Evolutionary conservation across 2,797 vertebrate genomes (phyloP), one percentile per base, ranked within the genome.

Genomic region (Ispidina lecontei): DNA sequence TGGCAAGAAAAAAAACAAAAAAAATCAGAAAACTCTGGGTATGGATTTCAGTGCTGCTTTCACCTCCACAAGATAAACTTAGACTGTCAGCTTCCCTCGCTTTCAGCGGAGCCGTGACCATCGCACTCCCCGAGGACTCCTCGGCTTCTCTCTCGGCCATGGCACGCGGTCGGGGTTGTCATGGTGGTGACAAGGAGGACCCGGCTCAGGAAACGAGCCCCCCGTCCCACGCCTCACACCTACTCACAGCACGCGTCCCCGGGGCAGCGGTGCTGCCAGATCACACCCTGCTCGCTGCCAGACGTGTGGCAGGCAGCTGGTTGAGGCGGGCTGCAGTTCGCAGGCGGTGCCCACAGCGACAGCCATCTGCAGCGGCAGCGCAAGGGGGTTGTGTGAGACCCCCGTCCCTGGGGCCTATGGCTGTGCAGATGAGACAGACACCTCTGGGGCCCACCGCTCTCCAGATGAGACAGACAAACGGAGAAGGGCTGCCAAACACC

Each of bases 361-460:
- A 4, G 46, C 22, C 70, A 4, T 8, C 37, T 12, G 5, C 3
- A 55, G 7, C 7, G 39, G 12, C 56, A 28, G 75, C 56, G 2
- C 9, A 2, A 14, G 62, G 25, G 83, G 23, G 39, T 47, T 44
- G 44, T 0, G 0, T 1, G 0, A 0, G 22, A 63, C 22, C 12
- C 37, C 16, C 15, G 15, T 18, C 41, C 47, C 28, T 5, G 65
- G 16, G 19, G 33, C 6, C 0, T 17, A 4, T 18, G 14, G 52
- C 43, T 37, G 54, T 69, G 29, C 1, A 0, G 7, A 1, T 3
- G 18, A 44, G 10, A 41, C 23, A 12, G 37, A 17, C 37, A 17
- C 18, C 41, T 43, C 28, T 6, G 62, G 23, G 20, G 37, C 7
- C 0, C 19, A 3, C 22, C 14, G 62, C 46, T 31, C 54, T 65